Evolutionary conservation across 2,113 vertebrate genomes (phyloP), one percentile per base, ranked within the genome.

Genomic region (Mobula hypostoma): DNA sequence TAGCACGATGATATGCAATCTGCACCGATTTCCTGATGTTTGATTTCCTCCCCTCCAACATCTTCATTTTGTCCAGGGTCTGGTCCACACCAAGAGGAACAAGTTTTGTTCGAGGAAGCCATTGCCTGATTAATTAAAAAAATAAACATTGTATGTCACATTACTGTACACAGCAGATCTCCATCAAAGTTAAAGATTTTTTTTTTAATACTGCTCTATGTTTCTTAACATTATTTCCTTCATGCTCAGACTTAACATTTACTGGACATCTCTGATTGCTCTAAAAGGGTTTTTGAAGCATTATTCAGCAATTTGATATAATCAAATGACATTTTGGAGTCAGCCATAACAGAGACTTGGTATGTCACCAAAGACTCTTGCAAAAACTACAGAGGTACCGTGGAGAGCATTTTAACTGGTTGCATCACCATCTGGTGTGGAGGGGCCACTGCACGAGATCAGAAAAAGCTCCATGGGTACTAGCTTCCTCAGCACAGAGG

Each of bases 21-120:
- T 99, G 98, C 94, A 99, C 99, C 0, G 99, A 99, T 95, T 99
- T 99, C 92, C 99, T 98, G 96, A 99, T 99, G 96, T 99, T 99
- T 80, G 98, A 99, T 94, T 99, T 99, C 94, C 99, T 96, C 77
- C 99, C 99, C 94, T 99, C 99, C 95, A 99, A 97, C 98, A 99
- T 99, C 96, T 99, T 99, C 96, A 99, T 98, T 95, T 99, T 99
- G 96, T 99, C 99, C 95, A 99, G 96, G 95, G 99, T 98, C 95
- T 99, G 98, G 97, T 99, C 98, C 94, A 99, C 98, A 0, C 99
- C 99, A 95, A 99, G 97, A 40, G 98, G 98, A 95, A 99, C 98
- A 94, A 99, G 97, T 96, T 99, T 99, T 5, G 98, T 99, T 95
- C 98, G 98, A 1, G 99, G 99, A 94, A 99, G 96, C 99, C 99